Conservation (phyloP, 2,797 vertebrate genomes). For the Euphonia xanthogaster region DNA sequence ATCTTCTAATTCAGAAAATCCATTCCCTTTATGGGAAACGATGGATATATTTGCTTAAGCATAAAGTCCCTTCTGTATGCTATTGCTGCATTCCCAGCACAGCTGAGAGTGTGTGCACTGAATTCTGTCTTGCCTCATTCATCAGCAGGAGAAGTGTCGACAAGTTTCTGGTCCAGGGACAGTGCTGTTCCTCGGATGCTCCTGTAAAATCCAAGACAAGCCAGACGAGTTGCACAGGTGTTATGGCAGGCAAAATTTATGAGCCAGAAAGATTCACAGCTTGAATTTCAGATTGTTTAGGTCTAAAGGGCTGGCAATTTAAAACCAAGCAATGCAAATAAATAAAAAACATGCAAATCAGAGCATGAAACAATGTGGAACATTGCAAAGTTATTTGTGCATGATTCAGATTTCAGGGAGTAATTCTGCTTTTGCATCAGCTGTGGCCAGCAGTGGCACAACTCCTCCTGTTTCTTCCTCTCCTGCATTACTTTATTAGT, state of each 20-base stretch:
- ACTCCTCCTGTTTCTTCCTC: neutral
- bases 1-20: neutral
- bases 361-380: neutral
- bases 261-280: conserved; percentile 53
- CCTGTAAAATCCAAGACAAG: conserved; percentile 23
- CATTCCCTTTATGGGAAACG: neutral
- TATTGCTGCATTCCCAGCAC: neutral
- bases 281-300: conserved; percentile 55
- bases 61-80: neutral
- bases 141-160: neutral
- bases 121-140: conserved; percentile 30
- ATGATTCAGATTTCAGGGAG: conserved; percentile 1
- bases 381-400: neutral
- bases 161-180: conserved; percentile 51
- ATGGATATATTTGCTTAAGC: neutral
- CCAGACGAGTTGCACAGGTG: conserved; percentile 25
- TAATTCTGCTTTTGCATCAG: neutral
- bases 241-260: conserved; percentile 40
- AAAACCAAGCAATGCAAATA: conserved; percentile 29
- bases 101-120: neutral
- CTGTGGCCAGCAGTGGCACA: neutral
- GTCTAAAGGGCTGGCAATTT: conserved; percentile 39
- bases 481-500: conserved; percentile 25
- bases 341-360: conserved; percentile 42
- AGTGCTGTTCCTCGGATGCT: conserved; percentile 20